A percentile compares a stretch with the other conserved stretches of the same genome.
These are phyloP conservation scores for Aix galericulata DNA, from an alignment of 2,113 vertebrate genomes.

Conservation along the genomic window DNA sequence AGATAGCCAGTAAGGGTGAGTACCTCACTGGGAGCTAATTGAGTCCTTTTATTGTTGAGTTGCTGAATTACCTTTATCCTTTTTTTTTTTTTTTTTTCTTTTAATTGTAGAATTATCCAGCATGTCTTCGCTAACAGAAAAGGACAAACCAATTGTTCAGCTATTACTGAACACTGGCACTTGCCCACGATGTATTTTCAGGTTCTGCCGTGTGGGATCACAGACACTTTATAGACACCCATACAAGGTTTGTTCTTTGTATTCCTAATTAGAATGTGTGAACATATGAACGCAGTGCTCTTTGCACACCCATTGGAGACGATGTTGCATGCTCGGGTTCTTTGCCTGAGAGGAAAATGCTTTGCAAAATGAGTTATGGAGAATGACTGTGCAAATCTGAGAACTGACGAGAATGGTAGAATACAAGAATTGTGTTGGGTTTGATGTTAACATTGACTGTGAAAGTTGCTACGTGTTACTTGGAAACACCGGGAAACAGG, in stretches of 20 bases:
- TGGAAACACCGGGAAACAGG: neutral
- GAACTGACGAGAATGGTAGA: neutral
- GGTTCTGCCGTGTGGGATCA: constrained; percentile 88
- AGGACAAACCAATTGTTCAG: constrained; percentile 82
- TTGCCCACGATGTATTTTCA: constrained; percentile 90
- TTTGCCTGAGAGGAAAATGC: neutral
- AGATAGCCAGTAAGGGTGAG: neutral
- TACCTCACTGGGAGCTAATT: neutral
- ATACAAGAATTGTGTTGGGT: neutral
- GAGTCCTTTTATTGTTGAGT: neutral
- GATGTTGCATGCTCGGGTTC: neutral
- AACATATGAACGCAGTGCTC: neutral
- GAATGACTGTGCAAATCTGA: neutral
- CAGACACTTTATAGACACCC: constrained; percentile 81
- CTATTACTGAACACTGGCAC: constrained; percentile 85
- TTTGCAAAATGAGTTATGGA: neutral
- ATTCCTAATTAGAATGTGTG: neutral
- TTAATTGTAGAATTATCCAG: neutral
- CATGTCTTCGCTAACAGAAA: constrained; percentile 87
- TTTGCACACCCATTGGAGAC: neutral
- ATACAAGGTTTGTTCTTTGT: constrained; percentile 76
- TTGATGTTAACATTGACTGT: neutral
- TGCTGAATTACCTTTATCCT: neutral
- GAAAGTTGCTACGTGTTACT: neutral
- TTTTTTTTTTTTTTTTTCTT: neutral